A percentile compares a stretch with the other conserved stretches of the same genome.
These are phyloP conservation scores for Parazoanthus atlanticus DNA, from an alignment of 92 coral and sea anemone genomes.

Conservation along the genomic window DNA sequence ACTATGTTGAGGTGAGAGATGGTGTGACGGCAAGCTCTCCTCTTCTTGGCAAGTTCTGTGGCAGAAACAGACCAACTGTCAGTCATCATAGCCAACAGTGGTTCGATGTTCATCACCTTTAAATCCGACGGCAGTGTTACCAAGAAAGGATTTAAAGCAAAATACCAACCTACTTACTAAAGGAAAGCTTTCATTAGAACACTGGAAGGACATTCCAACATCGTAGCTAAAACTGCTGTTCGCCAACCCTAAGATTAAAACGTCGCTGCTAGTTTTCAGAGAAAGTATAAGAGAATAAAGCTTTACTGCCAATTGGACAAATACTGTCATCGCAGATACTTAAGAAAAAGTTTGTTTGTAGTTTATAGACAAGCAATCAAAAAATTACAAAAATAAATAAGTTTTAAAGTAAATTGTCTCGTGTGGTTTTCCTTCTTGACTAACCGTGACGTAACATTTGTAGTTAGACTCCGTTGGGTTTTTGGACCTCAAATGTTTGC, in stretches of 20 bases:
- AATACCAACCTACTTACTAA: neutral
- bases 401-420: neutral
- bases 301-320: neutral
- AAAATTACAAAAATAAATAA: neutral
- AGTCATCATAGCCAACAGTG: constrained; percentile 38
- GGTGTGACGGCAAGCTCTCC: neutral
- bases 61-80: constrained; percentile 40
- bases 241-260: neutral
- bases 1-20: constrained; percentile 51
- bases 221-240: neutral
- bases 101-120: constrained; percentile 53
- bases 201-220: neutral
- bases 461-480: too few relatives aligned
- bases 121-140: constrained; percentile 68
- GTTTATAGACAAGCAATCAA: neutral
- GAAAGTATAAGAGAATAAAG: neutral
- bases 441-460: too few relatives aligned
- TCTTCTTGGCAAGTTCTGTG: constrained; percentile 72
- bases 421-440: neutral
- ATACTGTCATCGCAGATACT: too few relatives aligned
- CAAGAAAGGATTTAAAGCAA: constrained; percentile 65
- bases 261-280: neutral
- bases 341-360: neutral
- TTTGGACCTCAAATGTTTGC: too few relatives aligned
- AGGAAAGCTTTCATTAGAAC: neutral